phyloP scores from a whole-genome alignment of 2,113 vertebrate genomes.

The Hippotragus niger region DNA sequence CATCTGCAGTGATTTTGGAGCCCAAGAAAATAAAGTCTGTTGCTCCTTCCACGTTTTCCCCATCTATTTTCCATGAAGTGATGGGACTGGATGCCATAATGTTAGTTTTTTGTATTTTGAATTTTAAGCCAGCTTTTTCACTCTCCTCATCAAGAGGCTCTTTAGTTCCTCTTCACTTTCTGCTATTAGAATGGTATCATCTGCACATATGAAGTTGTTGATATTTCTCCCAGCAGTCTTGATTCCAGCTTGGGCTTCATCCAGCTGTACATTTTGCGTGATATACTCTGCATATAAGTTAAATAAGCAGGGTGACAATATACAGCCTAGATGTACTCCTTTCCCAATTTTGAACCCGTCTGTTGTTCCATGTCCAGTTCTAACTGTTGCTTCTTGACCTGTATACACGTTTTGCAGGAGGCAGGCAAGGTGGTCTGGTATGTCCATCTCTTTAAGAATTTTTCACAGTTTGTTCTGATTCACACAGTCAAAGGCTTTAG shows the following conservation, averaged over 20 bases:
- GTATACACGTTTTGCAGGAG: not conserved
- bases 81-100: not conserved
- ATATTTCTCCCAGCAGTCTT: not conserved
- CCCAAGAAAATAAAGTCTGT: not conserved
- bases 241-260: not conserved
- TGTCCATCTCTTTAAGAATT: not conserved
- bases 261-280: accelerated
- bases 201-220: not conserved
- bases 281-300: not conserved
- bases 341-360: not conserved
- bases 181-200: not conserved
- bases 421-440: not conserved
- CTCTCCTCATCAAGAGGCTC: not conserved
- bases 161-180: not conserved
- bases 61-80: not conserved
- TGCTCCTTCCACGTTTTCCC: not conserved
- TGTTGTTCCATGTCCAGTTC: not conserved
- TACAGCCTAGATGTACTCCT: not conserved
- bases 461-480: not conserved
- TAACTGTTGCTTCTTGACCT: not conserved
- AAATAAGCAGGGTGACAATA: not conserved
- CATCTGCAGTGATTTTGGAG: not conserved
- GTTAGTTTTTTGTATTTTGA: not conserved
- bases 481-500: not conserved
- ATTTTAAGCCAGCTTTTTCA: not conserved